Evolutionary conservation across 2,888 invertebrate genomes (phyloP).

Genomic region (Bellardia bayeri): DNA sequence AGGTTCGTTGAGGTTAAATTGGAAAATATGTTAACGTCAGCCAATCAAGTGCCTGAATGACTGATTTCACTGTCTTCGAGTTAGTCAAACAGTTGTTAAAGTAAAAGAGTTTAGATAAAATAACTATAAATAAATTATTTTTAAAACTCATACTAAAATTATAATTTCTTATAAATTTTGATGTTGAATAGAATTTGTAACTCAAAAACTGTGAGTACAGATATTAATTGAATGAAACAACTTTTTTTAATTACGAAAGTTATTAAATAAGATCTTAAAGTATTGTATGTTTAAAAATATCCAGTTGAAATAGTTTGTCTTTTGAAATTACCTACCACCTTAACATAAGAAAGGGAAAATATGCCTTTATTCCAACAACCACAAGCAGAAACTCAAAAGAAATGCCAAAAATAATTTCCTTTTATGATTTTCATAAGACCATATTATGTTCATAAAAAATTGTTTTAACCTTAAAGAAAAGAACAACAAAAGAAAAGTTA

Average conservation of each 20-base stretch:
- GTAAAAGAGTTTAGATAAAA: neutral
- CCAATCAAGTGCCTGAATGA: neutral
- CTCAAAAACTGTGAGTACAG: too few relatives aligned
- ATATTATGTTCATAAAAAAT: neutral
- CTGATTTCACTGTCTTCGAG: neutral
- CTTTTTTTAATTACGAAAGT: too few relatives aligned
- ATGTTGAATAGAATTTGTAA: too few relatives aligned
- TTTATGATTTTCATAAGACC: neutral
- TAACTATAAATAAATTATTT: neutral
- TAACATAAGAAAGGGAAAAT: neutral
- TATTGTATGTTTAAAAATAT: too few relatives aligned
- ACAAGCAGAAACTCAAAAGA: neutral
- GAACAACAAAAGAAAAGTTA: constrained; percentile 1
- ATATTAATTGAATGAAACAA: too few relatives aligned
- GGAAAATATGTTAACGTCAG: neutral
- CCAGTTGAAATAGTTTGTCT: too few relatives aligned
- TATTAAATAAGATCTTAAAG: too few relatives aligned
- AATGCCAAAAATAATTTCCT: neutral
- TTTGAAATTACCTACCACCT: neutral
- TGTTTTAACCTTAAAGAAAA: neutral
- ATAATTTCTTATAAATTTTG: too few relatives aligned
- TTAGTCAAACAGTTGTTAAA: neutral
- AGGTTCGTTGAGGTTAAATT: neutral
- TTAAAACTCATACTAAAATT: constrained; percentile 21
- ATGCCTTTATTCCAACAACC: neutral